Base-by-base conservation (phyloP, 2,113 vertebrate species). In the rat (Rattus norvegicus) region DNA sequence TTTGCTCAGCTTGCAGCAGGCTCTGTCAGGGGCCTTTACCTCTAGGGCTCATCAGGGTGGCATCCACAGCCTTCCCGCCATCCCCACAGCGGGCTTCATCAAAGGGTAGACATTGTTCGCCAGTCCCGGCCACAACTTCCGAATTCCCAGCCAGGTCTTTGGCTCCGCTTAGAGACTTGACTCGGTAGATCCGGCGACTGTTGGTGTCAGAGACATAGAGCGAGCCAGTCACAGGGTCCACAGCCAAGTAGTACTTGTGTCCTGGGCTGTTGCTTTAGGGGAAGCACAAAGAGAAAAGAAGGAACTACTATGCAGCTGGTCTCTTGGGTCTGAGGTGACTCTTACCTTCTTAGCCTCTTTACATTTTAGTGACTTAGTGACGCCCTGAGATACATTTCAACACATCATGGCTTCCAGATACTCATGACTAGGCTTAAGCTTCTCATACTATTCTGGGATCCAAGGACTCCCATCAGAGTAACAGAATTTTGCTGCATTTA, bases 191-290 rank as follows among this genome's bases (percentile, higher is more conserved):
- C 56, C 99, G 98, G 16, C 99, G 99, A 1, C 99, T 99, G 98
- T 99, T 99, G 98, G 99, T 99, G 98, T 99, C 99, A 0, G 99
- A 99, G 95, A 99, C 99, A 56, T 99, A 99, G 93, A 99, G 98
- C 0, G 99, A 99, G 93, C 99, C 99, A 0, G 99, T 99, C 97
- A 99, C 99, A 7, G 99, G 99, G 98, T 99, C 99, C 97, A 99
- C 99, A 0, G 99, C 99, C 99, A 99, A 97, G 98, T 99, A 99
- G 98, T 99, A 99, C 98, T 99, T 99, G 97, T 99, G 99, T 13
- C 99, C 99, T 0, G 99, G 99, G 98, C 99, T 99, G 98, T 99
- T 99, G 98, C 99, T 99, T 99, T 95, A 97, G 95, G 73, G 95
- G 97, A 61, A 97, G 96, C 88, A 97, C 92, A 98, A 26, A 98